A percentile compares a stretch with the other conserved stretches of the same genome.
Evolutionary conservation across 2,888 invertebrate genomes (phyloP).

Genomic region (Stenichneumon culpator): DNA sequence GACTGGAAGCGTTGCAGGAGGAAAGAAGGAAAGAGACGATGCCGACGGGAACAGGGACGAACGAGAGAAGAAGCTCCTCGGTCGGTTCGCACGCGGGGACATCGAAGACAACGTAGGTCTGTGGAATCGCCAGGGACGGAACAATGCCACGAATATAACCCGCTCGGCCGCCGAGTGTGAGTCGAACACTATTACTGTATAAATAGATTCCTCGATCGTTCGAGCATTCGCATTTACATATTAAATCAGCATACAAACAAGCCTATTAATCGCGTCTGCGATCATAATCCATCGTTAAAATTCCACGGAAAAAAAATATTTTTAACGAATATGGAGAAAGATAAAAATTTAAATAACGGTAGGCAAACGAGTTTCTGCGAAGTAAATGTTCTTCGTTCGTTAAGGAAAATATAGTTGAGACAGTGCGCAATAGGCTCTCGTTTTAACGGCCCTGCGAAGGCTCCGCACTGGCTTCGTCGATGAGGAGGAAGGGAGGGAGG

Average conservation of each 20-base stretch:
- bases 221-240: neutral
- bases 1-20: constrained; percentile 44
- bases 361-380: constrained; percentile 8
- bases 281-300: neutral
- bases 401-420: neutral
- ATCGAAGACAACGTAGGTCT: constrained; percentile 55
- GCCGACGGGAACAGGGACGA: neutral
- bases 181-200: neutral
- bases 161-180: neutral
- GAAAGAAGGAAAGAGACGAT: constrained; percentile 66
- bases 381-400: neutral
- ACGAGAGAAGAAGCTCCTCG: constrained; percentile 17
- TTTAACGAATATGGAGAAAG: neutral
- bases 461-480: constrained; percentile 43
- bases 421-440: neutral
- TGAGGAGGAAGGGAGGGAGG: constrained; percentile 25
- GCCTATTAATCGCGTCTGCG: neutral
- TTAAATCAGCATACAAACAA: neutral
- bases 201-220: neutral
- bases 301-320: neutral
- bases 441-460: constrained; percentile 59
- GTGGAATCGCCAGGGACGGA: constrained; percentile 50
- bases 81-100: constrained; percentile 60
- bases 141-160: neutral
- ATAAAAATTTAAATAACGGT: neutral